Evolutionary conservation across 1,140 invertebrate species (phyloP).

Genomic region (Zaprionus camerounensis): DNA sequence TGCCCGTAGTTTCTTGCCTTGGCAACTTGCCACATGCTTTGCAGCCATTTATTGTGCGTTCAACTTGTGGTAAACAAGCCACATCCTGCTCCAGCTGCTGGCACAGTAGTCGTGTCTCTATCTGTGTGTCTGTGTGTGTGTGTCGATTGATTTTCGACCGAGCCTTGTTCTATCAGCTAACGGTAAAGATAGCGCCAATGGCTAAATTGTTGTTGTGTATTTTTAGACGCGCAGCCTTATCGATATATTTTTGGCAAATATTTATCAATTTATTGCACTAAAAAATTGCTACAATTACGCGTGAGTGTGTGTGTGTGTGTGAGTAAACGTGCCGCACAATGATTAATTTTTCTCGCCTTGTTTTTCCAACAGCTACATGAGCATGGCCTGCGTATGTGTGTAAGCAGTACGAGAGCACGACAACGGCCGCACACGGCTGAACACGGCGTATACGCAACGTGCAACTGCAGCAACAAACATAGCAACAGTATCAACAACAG

Average conservation of each 20-base stretch:
- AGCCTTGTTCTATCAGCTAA: conserved; percentile 15
- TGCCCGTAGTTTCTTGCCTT: background rate
- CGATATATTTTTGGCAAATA: conserved; percentile 73
- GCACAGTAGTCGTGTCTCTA: background rate
- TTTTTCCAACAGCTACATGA: conserved; percentile 40
- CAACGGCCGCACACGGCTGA: conserved; percentile 19
- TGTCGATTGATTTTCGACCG: conserved; percentile 1
- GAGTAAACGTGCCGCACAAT: conserved; percentile 70
- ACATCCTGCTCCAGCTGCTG: conserved; percentile 11
- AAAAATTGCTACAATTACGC: conserved; percentile 77
- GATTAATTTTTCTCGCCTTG: conserved; percentile 66
- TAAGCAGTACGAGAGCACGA: conserved; percentile 9
- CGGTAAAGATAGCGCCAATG: conserved; percentile 36
- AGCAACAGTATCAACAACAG: background rate
- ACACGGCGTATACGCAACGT: conserved; percentile 76
- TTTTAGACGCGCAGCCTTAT: conserved; percentile 48
- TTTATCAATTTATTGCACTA: conserved; percentile 79
- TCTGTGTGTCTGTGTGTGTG: background rate
- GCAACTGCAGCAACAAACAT: conserved; percentile 34
- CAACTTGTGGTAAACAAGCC: conserved; percentile 40
- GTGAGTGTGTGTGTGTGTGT: conserved; percentile 25
- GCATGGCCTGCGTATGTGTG: conserved; percentile 33
- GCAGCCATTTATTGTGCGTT: conserved; percentile 3
- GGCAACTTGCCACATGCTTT: conserved; percentile 19
- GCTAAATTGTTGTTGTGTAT: conserved; percentile 37